A percentile compares a stretch with the other conserved stretches of the same genome.
phyloP scores from a whole-genome alignment of 2,888 invertebrate species.

The Scaptodrosophila latifasciaeformis region DNA sequence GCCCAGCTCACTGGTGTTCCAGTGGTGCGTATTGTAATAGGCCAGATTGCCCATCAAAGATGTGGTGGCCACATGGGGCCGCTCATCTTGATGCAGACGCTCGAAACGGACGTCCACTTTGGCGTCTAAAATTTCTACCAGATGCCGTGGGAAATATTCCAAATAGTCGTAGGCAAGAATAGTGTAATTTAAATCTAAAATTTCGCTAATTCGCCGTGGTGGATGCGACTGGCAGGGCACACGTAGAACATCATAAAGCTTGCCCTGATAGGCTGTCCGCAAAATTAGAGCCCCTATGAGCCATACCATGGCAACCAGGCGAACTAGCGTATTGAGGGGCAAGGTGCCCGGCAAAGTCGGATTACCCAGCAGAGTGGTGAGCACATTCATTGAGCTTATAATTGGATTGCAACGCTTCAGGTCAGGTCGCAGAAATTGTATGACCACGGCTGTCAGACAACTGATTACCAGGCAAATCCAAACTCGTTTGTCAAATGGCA shows the following conservation, averaged over 20 bases:
- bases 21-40: conserved; percentile 44
- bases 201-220: conserved; percentile 46
- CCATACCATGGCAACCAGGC: conserved; percentile 54
- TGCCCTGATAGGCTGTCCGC: conserved; percentile 71
- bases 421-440: conserved; percentile 28
- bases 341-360: conserved; percentile 35
- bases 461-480: conserved; percentile 48
- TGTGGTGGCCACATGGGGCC: conserved; percentile 23
- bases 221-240: conserved; percentile 37
- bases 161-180: conserved; percentile 24
- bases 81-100: conserved; percentile 20
- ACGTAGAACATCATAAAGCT: conserved; percentile 65
- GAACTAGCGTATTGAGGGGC: conserved; percentile 43
- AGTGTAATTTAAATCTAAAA: conserved; percentile 40
- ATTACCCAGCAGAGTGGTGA: conserved; percentile 58
- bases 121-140: conserved; percentile 24
- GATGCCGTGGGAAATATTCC: conserved; percentile 49
- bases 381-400: conserved; percentile 38
- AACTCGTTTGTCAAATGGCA: conserved; percentile 45
- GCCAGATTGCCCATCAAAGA: conserved; percentile 46
- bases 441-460: conserved; percentile 19
- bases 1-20: conserved; percentile 43
- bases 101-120: conserved; percentile 23
- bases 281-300: conserved; percentile 59
- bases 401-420: too few species aligned